These are phyloP conservation scores for Lynx canadensis DNA, from an alignment of 2,113 vertebrate genomes.

Conservation along the genomic window DNA sequence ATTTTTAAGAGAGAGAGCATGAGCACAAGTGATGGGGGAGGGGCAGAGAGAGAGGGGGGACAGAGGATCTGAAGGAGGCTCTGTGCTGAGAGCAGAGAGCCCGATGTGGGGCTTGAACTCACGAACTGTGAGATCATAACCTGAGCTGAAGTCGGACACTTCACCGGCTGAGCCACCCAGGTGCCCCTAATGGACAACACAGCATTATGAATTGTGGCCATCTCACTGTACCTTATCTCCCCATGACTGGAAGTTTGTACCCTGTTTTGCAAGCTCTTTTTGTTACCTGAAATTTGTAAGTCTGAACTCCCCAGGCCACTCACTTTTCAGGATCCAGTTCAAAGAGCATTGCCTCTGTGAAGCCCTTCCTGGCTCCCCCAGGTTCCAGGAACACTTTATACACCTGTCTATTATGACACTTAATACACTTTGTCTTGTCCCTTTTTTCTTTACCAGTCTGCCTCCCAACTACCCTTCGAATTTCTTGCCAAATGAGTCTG, in stretches of 20 bases:
- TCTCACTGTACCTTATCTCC: neutral
- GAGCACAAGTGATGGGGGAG: neutral
- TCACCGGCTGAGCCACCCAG: neutral
- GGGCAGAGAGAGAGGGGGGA: neutral
- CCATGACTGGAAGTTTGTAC: neutral
- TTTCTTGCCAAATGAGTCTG: neutral
- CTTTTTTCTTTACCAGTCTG: neutral
- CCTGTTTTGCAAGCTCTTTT: neutral
- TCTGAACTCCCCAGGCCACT: neutral
- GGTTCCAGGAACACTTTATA: neutral
- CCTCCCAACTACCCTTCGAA: neutral
- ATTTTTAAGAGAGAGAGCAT: neutral
- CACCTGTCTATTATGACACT: neutral
- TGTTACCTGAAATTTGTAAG: neutral
- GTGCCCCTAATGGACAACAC: neutral
- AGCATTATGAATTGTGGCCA: neutral
- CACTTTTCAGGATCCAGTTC: neutral
- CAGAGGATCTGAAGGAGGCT: neutral
- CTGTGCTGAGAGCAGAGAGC: neutral
- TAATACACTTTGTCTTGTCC: neutral
- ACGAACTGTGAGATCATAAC: neutral
- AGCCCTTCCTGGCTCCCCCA: neutral
- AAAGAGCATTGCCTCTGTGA: neutral
- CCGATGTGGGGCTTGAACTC: neutral
- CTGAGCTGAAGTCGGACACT: neutral